Evolutionary conservation across 1,140 invertebrate genomes (phyloP).

Genomic region (Pectinophora gossypiella): DNA sequence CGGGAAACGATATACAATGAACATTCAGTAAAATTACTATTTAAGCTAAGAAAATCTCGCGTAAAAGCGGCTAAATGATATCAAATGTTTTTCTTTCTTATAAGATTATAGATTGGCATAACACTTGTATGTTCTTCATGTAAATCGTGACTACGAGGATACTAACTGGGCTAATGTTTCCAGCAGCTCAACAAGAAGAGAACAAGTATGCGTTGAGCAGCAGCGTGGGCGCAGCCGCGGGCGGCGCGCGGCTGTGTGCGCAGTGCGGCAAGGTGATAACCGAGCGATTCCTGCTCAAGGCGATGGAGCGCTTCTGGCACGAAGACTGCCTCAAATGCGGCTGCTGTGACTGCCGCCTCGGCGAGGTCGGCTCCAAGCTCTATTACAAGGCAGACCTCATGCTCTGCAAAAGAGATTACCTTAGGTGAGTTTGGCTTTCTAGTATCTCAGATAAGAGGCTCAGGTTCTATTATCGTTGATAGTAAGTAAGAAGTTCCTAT

Average conservation of each 20-base stretch:
- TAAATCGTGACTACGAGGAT: no score
- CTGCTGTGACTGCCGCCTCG: conserved; percentile 93
- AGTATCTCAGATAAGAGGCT: no score
- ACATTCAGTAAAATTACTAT: no score
- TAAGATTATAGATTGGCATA: no score
- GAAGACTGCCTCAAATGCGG: conserved; percentile 96
- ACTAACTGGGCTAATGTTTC: no score
- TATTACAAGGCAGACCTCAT: conserved; percentile 95
- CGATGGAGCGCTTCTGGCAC: conserved; percentile 94
- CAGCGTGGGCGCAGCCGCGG: conserved; percentile 50
- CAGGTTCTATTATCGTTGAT: no score
- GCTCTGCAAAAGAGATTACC: conserved; percentile 94
- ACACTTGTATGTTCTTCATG: no score
- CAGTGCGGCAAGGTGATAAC: conserved; percentile 86
- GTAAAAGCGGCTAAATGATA: no score
- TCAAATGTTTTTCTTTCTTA: no score
- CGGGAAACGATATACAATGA: no score
- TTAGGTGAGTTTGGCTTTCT: conserved; percentile 86
- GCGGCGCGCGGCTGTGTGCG: conserved; percentile 79
- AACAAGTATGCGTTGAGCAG: conserved; percentile 61
- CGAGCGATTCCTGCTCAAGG: conserved; percentile 85
- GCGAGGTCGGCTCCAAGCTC: conserved; percentile 93
- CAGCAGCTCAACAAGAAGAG: conserved; percentile 66
- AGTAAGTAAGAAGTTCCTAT: no score
- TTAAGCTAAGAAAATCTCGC: no score